phyloP scores from a whole-genome alignment of 2,113 vertebrate species.

The Limanda limanda region DNA sequence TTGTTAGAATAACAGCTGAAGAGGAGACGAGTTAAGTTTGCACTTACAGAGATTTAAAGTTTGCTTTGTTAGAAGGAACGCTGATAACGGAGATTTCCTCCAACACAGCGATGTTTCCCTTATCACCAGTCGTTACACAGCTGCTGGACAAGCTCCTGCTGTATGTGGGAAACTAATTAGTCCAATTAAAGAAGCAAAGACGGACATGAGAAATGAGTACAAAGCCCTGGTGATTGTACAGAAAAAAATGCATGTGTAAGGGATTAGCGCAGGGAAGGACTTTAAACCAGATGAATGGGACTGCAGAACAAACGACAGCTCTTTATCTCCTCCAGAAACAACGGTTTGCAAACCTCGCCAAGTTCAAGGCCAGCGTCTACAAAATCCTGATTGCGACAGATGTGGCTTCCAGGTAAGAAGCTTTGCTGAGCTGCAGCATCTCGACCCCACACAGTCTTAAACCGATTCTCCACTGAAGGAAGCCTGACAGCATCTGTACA shows the following conservation, averaged over 20 bases:
- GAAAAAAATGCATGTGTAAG: conserved; percentile 4
- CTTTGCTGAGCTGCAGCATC: neutral
- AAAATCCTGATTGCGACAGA: conserved; percentile 96
- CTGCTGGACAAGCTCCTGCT: neutral
- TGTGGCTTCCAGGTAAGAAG: conserved; percentile 89
- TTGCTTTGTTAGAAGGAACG: neutral
- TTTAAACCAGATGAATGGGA: conserved; percentile 13
- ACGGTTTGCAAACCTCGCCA: conserved; percentile 92
- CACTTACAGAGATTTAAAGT: neutral
- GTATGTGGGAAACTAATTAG: neutral
- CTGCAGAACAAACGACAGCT: neutral
- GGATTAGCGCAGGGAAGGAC: neutral
- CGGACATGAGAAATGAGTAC: neutral
- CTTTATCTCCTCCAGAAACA: conserved; percentile 82
- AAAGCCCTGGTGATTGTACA: neutral
- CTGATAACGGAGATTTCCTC: neutral
- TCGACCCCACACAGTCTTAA: neutral
- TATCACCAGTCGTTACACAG: neutral
- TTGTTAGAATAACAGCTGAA: no score
- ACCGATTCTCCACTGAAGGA: neutral
- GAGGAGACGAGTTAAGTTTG: neutral
- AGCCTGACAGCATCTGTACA: neutral
- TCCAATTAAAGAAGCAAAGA: neutral
- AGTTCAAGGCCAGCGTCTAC: conserved; percentile 96
- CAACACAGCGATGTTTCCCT: neutral